A percentile compares a stretch with the other conserved stretches of the same genome.
Evolutionary conservation across 2,797 vertebrate species (phyloP).

Genomic region (Sebastes aleutianus): DNA sequence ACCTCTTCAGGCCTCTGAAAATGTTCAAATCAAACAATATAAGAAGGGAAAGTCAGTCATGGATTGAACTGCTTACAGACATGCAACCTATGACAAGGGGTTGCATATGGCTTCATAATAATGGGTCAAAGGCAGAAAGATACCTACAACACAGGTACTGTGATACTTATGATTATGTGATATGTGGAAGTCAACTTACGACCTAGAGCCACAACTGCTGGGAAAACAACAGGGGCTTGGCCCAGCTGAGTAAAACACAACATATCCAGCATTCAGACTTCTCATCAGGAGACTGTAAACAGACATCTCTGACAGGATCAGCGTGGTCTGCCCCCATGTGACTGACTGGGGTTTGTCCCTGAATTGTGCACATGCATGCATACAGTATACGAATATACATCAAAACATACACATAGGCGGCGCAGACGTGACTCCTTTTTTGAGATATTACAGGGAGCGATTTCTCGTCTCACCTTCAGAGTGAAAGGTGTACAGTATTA

Average conservation of each 20-base stretch:
- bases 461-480: slow-evolving; percentile 58
- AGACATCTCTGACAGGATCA: background rate
- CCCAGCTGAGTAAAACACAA: background rate
- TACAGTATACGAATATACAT: background rate
- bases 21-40: background rate
- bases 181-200: background rate
- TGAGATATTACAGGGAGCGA: slow-evolving; percentile 18
- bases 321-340: background rate
- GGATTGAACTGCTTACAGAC: background rate
- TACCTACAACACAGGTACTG: background rate
- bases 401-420: background rate
- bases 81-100: background rate
- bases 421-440: slow-evolving; percentile 1
- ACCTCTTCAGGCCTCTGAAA: background rate
- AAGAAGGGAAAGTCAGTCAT: background rate
- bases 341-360: background rate
- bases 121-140: background rate
- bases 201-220: background rate
- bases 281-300: background rate
- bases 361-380: background rate
- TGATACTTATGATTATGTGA: background rate
- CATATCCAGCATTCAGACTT: background rate
- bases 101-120: background rate
- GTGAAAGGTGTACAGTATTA: slow-evolving; percentile 52
- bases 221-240: background rate